A percentile compares a stretch with the other conserved stretches of the same genome.
These are phyloP conservation scores for Palythoa caribaeorum DNA, from an alignment of 92 coral and sea anemone species.

Conservation along the genomic window DNA sequence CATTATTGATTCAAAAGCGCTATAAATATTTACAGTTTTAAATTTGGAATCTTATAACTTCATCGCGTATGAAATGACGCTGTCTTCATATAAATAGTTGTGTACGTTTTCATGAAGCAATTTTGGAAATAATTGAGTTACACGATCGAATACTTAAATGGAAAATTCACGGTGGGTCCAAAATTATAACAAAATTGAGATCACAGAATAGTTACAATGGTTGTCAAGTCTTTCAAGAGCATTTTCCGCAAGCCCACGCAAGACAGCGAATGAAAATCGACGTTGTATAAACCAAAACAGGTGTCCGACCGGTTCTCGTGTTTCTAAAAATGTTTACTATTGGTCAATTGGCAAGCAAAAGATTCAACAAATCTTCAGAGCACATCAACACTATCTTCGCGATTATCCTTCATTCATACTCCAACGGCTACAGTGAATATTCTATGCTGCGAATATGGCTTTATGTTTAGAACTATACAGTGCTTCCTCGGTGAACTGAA, in stretches of 20 bases:
- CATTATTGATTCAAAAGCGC: constrained; percentile 26
- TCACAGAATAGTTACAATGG: background rate
- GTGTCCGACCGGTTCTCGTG: constrained; percentile 62
- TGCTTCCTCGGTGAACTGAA: background rate
- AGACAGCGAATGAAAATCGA: constrained; percentile 58
- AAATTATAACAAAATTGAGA: background rate
- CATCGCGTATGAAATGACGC: constrained; percentile 4
- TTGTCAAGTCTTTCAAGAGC: constrained; percentile 6
- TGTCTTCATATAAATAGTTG: background rate
- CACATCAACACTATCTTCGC: background rate
- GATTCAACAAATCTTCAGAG: constrained; percentile 7
- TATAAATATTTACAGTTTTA: constrained; percentile 13
- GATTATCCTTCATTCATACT: background rate
- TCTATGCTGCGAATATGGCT: background rate
- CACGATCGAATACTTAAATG: background rate
- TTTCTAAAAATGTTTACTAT: constrained; percentile 24
- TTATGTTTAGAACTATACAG: background rate
- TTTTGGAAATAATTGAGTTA: background rate
- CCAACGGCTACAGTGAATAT: background rate
- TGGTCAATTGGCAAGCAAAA: constrained; percentile 11
- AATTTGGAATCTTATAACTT: background rate
- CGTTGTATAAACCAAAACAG: constrained; percentile 64
- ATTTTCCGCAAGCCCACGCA: background rate
- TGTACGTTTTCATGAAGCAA: background rate
- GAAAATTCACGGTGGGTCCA: background rate